Conservation (phyloP, 2,113 vertebrate species). For the Cacatua alba region DNA sequence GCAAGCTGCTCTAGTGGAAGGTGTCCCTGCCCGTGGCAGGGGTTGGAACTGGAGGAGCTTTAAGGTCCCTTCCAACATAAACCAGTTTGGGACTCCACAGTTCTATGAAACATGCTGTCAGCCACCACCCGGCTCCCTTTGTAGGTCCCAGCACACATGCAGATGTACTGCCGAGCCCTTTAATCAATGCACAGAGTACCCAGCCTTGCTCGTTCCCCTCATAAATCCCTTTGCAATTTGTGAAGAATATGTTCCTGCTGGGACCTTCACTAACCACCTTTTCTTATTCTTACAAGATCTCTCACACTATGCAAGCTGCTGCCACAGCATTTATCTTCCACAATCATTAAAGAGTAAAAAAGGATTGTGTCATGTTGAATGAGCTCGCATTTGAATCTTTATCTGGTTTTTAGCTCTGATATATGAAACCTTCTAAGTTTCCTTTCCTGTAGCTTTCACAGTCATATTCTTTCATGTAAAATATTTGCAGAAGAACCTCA, state of each 20-base stretch:
- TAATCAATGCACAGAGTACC: not conserved
- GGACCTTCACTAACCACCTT: not conserved
- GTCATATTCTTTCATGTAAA: not conserved
- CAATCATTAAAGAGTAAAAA: not conserved
- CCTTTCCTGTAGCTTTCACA: not conserved
- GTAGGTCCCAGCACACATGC: not conserved
- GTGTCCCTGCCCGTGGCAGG: not conserved
- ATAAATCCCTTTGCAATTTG: not conserved
- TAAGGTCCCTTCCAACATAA: not conserved
- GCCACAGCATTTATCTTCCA: not conserved
- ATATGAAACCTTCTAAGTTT: not conserved
- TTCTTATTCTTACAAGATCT: not conserved
- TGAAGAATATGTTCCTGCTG: not conserved
- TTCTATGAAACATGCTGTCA: not conserved
- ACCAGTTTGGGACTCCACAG: not conserved
- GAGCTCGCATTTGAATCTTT: not conserved
- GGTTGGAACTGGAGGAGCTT: accelerated
- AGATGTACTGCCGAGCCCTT: not conserved
- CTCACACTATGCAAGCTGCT: not conserved
- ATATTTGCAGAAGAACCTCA: not conserved
- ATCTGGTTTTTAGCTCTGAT: not conserved
- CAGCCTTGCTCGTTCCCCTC: not conserved
- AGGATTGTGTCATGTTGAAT: not conserved
- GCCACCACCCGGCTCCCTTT: not conserved
- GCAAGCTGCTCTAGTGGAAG: not conserved